Evolutionary conservation across 2,797 vertebrate species (phyloP), one percentile per base, ranked within the genome.

Genomic region (Dicrostonyx torquatus): DNA sequence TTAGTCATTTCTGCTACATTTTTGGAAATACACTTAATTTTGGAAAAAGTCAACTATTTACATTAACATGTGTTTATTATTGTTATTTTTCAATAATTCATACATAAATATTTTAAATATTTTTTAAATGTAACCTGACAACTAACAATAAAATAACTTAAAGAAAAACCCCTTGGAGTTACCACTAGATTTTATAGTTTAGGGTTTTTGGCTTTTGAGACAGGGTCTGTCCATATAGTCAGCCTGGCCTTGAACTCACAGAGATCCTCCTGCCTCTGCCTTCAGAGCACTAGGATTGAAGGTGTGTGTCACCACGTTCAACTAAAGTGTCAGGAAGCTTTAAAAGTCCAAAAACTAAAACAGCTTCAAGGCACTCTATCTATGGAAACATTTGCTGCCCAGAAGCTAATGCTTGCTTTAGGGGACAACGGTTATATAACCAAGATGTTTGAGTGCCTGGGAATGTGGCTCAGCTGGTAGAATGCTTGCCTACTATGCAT

Each of bases 101-200:
- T 83, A 48, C 6, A 83, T 55, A 93, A 85, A 48, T 79, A 60
- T 77, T 85, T 92, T 76, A 90, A 87, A 76, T 34, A 29, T 73
- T 93, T 95, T 68, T 91, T 55, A 93, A 93, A 24, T 80, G n/a
- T 62, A 93, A 78, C 79, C 60, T 94, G 31, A 82, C 87, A 92
- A 93, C 73, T 77, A 91, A 83, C 58, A 76, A 43, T 75, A 80
- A 60, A 78, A 82, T 55, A 85, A 83, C 37, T 58, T 20, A 40
- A 93, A 64, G 66, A 88, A 89, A 88, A 70, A 10, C n/a, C 62
- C 29, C 48, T 48, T 82, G 31, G 26, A 64, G 45, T 78, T 45
- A 50, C 13, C 62, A n/a, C 62, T 17, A 17, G 26, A 11, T 22
- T 85, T 50, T 68, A 4, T n/a, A 24, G 45, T 10, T 68, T 45